Conservation (phyloP, 37 sponge, comb jelly and placozoan genomes). For the Agelas oroides region DNA sequence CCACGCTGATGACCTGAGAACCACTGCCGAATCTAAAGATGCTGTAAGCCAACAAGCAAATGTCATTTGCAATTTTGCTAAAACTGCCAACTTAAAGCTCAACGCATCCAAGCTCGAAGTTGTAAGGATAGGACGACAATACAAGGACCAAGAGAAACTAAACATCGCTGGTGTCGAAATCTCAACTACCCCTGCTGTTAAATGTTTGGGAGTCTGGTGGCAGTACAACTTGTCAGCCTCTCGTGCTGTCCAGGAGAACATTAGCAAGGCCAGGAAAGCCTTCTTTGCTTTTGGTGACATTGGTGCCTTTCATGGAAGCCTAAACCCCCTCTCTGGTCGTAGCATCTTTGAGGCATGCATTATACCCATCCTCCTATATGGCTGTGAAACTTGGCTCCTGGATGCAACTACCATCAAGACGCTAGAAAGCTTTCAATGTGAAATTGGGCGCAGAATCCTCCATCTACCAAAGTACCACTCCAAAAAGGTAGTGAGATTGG, state of each 20-base stretch:
- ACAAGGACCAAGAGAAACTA: too few relatives aligned
- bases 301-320: too few relatives aligned
- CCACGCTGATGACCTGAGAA: constrained; percentile 31
- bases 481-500: too few relatives aligned
- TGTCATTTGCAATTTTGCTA: neutral
- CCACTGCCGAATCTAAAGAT: neutral
- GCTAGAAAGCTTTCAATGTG: too few relatives aligned
- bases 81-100: neutral
- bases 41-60: neutral
- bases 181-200: neutral
- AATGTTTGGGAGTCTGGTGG: constrained; percentile 25
- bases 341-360: constrained; percentile 27
- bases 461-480: too few relatives aligned
- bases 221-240: constrained; percentile 11
- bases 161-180: too few relatives aligned
- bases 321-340: constrained; percentile 8
- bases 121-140: too few relatives aligned
- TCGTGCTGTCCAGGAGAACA: constrained; percentile 22
- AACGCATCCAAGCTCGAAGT: too few relatives aligned
- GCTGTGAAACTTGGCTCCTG: too few relatives aligned
- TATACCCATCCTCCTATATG: too few relatives aligned
- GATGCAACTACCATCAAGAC: too few relatives aligned
- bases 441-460: too few relatives aligned
- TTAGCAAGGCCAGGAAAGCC: constrained; percentile 31
- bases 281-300: constrained; percentile 10